phyloP scores from a whole-genome alignment of 92 coral and sea anemone species.

The Zoanthus gigantus region DNA sequence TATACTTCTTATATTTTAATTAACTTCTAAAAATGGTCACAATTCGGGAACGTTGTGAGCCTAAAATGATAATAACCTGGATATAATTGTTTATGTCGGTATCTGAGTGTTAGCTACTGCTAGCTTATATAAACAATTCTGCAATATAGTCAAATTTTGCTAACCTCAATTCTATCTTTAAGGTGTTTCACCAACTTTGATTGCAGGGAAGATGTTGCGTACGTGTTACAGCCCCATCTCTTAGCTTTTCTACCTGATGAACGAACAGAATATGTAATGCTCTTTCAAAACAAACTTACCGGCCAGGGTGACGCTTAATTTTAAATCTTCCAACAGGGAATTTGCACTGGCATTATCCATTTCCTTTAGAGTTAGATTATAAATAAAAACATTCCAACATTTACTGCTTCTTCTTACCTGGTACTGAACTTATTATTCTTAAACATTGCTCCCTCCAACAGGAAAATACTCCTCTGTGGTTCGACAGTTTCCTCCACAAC shows the following conservation, averaged over 20 bases:
- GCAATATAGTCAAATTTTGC: not conserved
- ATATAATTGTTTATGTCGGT: too few species aligned
- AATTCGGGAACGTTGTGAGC: too few species aligned
- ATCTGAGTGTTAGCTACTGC: too few species aligned
- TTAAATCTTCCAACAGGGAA: not conserved
- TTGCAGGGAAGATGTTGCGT: conserved; percentile 31
- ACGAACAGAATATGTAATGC: conserved; percentile 4
- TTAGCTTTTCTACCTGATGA: not conserved
- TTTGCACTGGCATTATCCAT: not conserved
- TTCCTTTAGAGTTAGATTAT: not conserved
- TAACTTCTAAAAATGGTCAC: too few species aligned
- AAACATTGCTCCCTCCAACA: conserved; percentile 26
- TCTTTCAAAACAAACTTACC: not conserved
- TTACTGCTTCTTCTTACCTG: conserved; percentile 7
- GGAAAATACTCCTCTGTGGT: conserved; percentile 4
- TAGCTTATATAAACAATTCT: too few species aligned
- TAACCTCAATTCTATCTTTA: conserved; percentile 43
- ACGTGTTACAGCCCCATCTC: conserved; percentile 7
- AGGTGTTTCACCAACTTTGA: conserved; percentile 44
- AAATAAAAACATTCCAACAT: not conserved
- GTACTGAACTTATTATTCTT: conserved; percentile 1
- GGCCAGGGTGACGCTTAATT: too few species aligned
- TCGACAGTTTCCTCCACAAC: conserved; percentile 33
- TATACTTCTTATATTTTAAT: too few species aligned
- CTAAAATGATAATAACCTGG: too few species aligned